Base-by-base conservation (phyloP, 2,113 vertebrate genomes). In the Eubucco bourcierii region DNA sequence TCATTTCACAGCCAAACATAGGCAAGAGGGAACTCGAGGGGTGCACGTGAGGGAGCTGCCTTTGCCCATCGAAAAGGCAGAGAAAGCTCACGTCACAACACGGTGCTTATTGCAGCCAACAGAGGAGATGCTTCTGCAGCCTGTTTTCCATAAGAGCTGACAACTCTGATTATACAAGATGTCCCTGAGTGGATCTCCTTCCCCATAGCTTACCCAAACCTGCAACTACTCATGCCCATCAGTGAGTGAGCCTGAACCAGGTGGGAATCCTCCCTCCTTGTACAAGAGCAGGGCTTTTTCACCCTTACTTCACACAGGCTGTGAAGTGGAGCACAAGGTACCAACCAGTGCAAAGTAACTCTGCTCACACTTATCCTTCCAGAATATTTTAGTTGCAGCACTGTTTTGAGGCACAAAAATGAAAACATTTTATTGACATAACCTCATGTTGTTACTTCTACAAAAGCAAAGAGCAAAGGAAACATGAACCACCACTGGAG, bases 191-290 rank as follows among this genome's bases (percentile, higher is more conserved):
- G 2, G 88, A 87, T 28, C 52, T 37, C 28, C 58, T 5, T 86
- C 29, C 55, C 58, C 14, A 23, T 0, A 61, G 44, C 66, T 79
- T 75, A 29, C 66, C 66, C 74, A 87, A 87, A 71, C 23, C 39
- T 55, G 9, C 0, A 0, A 64, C 17, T 47, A 17, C 39, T 83
- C 58, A 15, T 28, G 24, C 17, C 33, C 71, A 70, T 28, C 1
- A 0, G 50, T 3, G 3, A 56, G 64, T 0, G 1, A 93, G 81
- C 71, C 72, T 50, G 33, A 91, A 12, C 41, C 0, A 5, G 68
- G 34, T 80, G 31, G 4, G 6, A 80, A 74, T 63, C 75, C 53
- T 90, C 52, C 61, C 56, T 60, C 80, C 65, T 55, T 31, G 7
- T 46, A 27, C 0, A 0, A 58, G 41, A 78, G 61, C 84, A 52